phyloP scores from a whole-genome alignment of 2,113 vertebrate genomes.

The Sigmodon hispidus region DNA sequence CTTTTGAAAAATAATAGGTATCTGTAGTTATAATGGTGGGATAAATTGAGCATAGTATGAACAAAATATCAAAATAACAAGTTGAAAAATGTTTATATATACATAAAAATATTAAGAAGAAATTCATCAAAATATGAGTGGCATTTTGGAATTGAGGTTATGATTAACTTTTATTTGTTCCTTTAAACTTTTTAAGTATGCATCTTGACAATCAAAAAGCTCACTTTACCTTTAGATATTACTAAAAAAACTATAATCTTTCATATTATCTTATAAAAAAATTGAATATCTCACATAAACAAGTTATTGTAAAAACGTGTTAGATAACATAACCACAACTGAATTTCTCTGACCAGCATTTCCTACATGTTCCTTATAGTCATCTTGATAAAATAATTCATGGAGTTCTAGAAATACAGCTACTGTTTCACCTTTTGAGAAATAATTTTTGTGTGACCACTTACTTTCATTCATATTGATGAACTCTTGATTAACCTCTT shows the following conservation, averaged over 20 bases:
- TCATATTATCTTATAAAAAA: conserved; percentile 33
- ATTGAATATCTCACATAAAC: neutral
- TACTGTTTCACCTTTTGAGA: neutral
- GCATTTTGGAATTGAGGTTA: neutral
- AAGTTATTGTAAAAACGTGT: neutral
- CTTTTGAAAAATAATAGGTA: neutral
- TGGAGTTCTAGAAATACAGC: neutral
- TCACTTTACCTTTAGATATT: conserved; percentile 33
- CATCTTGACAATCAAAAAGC: conserved; percentile 50
- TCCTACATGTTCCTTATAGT: neutral
- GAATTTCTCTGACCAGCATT: conserved; percentile 25
- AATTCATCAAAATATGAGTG: conserved; percentile 19
- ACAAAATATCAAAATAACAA: conserved; percentile 30
- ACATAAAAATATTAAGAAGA: conserved; percentile 33
- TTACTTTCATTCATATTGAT: conserved; percentile 95
- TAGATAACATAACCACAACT: neutral
- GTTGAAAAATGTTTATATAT: neutral
- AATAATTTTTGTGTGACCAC: conserved; percentile 52
- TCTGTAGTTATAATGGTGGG: conserved; percentile 8
- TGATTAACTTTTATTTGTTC: conserved; percentile 35
- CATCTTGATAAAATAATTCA: neutral
- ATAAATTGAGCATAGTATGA: conserved; percentile 43
- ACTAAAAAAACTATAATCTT: conserved; percentile 37
- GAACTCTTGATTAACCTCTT: conserved; percentile 95
- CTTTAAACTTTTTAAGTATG: conserved; percentile 34